phyloP scores from a whole-genome alignment of 2,113 vertebrate genomes.

The Ceyx cyanopectus region DNA sequence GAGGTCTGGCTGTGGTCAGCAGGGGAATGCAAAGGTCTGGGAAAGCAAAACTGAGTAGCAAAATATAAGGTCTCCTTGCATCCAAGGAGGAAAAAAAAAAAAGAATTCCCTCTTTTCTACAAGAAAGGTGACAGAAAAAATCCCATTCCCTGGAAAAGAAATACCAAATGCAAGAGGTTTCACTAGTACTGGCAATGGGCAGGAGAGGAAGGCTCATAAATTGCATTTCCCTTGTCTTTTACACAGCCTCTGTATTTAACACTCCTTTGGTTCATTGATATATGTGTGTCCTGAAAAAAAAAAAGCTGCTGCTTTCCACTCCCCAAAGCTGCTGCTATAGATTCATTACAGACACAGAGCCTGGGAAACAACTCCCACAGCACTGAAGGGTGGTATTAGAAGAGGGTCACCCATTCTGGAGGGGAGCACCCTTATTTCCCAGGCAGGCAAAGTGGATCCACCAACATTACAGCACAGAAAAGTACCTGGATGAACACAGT shows the following conservation, averaged over 20 bases:
- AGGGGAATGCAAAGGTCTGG: neutral
- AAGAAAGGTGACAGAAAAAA: neutral
- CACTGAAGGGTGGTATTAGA: neutral
- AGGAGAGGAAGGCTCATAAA: neutral
- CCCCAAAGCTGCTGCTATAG: neutral
- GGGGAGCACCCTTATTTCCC: neutral
- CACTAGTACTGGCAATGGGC: fast-evolving
- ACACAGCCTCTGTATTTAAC: neutral
- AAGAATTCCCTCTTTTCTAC: neutral
- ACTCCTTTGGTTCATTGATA: neutral
- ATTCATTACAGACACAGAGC: neutral
- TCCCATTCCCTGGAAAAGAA: neutral
- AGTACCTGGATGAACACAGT: neutral
- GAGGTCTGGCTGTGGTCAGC: neutral
- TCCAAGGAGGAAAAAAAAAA: neutral
- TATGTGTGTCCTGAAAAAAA: neutral
- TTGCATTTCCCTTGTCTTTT: neutral
- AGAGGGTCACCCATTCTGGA: neutral
- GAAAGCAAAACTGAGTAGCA: slow-evolving; percentile 15
- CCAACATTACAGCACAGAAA: neutral
- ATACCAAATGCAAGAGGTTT: neutral
- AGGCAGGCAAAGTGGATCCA: neutral
- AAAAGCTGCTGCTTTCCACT: neutral
- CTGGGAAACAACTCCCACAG: neutral
- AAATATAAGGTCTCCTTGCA: neutral